A percentile compares a stretch with the other conserved stretches of the same genome.
Conservation (phyloP, 2,113 vertebrate species). For the Melanocharis versteri region DNA sequence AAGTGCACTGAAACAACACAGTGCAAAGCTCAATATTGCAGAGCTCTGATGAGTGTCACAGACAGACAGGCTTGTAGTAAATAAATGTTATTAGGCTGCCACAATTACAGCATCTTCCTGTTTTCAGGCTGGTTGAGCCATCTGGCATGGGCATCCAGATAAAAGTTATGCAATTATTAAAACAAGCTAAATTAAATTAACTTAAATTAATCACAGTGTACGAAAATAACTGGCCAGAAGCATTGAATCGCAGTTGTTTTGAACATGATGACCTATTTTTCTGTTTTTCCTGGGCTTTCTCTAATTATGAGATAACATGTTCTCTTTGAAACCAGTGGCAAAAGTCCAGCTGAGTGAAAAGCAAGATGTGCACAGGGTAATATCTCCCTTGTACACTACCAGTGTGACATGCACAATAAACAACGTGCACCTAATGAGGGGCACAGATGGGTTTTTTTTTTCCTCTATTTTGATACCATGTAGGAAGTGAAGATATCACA, state of each 20-base stretch:
- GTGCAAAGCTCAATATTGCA: not conserved
- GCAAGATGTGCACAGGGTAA: not conserved
- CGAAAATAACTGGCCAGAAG: constrained; percentile 44
- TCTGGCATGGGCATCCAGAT: constrained; percentile 39
- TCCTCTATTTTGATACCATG: not conserved
- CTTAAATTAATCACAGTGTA: constrained; percentile 51
- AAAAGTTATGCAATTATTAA: constrained; percentile 50
- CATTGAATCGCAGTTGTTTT: not conserved
- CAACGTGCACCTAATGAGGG: not conserved
- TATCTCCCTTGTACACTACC: not conserved
- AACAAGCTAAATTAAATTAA: constrained; percentile 69
- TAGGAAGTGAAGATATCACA: not conserved
- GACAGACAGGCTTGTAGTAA: constrained; percentile 24
- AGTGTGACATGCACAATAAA: not conserved
- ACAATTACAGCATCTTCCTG: constrained; percentile 45
- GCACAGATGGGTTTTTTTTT: not conserved
- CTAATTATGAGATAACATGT: not conserved
- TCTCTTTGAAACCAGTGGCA: constrained; percentile 10
- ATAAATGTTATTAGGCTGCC: constrained; percentile 43
- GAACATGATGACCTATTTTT: constrained; percentile 51
- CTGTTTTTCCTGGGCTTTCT: constrained; percentile 11
- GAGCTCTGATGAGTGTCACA: not conserved
- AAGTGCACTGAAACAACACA: not conserved
- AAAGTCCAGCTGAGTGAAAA: not conserved
- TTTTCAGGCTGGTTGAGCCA: constrained; percentile 24